phyloP scores from a whole-genome alignment of 2,113 vertebrate genomes.

The Callopanchax toddi region DNA sequence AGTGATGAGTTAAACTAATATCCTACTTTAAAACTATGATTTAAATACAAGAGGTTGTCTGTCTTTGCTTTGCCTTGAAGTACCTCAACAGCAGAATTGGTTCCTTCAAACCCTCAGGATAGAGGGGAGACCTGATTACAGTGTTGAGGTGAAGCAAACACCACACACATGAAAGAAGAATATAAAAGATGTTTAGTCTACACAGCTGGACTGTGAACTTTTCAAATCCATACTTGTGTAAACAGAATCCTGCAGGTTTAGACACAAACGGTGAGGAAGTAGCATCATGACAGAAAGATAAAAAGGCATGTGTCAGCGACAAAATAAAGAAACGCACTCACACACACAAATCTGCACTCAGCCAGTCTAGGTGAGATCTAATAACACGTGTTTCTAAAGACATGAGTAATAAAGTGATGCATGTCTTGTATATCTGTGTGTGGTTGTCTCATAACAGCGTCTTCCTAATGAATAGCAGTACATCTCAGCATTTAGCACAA shows the following conservation, averaged over 20 bases:
- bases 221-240: constrained; percentile 55
- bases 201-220: constrained; percentile 62
- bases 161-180: constrained; percentile 48
- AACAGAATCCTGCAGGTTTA: constrained; percentile 48
- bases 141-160: constrained; percentile 39
- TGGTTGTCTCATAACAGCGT: no score
- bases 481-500: constrained; percentile 48
- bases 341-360: background rate
- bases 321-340: constrained; percentile 4
- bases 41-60: constrained; percentile 12
- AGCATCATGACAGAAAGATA: constrained; percentile 31
- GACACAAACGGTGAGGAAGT: constrained; percentile 34
- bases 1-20: background rate
- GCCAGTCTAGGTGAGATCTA: constrained; percentile 18
- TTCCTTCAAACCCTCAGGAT: constrained; percentile 29
- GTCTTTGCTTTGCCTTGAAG: constrained; percentile 20
- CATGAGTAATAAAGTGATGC: constrained; percentile 44
- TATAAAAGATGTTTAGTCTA: constrained; percentile 75
- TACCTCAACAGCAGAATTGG: constrained; percentile 14
- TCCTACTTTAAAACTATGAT: background rate
- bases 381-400: constrained; percentile 42
- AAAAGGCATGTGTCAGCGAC: constrained; percentile 18
- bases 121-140: constrained; percentile 2
- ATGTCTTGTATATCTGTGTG: constrained; percentile 6
- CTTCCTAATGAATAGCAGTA: constrained; percentile 59